Percentiles rank a stretch among this genome's conserved stretches.
Evolutionary conservation across 2,113 vertebrate species (phyloP).

Genomic region (Canis aureus): DNA sequence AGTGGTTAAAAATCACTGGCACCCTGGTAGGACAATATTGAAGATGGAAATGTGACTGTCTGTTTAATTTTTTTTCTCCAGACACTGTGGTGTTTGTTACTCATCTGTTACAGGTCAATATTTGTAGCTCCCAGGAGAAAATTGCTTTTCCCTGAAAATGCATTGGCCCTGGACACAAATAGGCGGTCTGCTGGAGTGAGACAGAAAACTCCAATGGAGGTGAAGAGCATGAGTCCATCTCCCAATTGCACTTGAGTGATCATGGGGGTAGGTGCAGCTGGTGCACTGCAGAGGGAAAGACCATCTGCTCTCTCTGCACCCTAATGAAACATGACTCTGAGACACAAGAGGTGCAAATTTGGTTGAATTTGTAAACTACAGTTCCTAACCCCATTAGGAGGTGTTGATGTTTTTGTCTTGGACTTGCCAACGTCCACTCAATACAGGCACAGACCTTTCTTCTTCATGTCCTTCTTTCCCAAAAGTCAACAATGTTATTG

Average conservation of each 20-base stretch:
- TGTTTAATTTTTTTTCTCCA: neutral
- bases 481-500: neutral
- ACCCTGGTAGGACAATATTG: neutral
- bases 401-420: neutral
- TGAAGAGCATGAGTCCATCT: neutral
- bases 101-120: neutral
- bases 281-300: neutral
- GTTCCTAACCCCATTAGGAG: neutral
- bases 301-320: neutral
- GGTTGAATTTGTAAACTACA: neutral
- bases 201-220: no score
- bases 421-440: neutral
- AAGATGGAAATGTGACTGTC: neutral
- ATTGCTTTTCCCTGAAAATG: slow-evolving; percentile 4
- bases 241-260: no score
- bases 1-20: accelerated
- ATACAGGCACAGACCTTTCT: neutral
- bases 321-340: neutral
- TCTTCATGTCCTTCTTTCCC: neutral
- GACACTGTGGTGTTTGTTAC: neutral
- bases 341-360: neutral
- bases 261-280: no score
- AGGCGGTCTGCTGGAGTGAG: neutral
- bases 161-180: neutral
- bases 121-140: slow-evolving; percentile 14